These are phyloP conservation scores for Bombylius discolor DNA, from an alignment of 2,888 invertebrate genomes.

Conservation along the genomic window DNA sequence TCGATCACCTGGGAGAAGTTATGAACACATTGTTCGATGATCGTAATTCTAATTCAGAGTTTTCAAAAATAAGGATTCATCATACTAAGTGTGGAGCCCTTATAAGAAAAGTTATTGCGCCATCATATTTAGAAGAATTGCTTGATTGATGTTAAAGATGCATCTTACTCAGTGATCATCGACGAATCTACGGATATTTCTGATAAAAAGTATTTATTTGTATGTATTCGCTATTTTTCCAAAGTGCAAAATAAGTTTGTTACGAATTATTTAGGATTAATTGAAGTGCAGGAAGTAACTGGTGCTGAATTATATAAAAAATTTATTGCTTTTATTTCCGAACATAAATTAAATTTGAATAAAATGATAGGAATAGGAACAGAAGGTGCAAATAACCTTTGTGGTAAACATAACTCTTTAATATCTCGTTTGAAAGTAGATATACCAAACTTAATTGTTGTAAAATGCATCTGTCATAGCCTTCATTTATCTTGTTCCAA, in stretches of 20 bases:
- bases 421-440: not conserved
- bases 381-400: not conserved
- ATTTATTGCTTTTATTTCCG: not conserved
- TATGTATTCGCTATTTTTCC: not conserved
- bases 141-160: not conserved
- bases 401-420: constrained; percentile 3
- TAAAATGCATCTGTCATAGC: not conserved
- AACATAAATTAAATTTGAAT: not conserved
- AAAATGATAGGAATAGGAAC: not conserved
- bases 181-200: not conserved
- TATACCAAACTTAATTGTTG: not conserved
- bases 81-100: not conserved
- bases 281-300: not conserved
- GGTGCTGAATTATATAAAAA: not conserved
- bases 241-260: not conserved
- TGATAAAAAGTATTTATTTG: not conserved
- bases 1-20: no score
- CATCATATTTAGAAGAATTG: not conserved
- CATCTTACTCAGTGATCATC: not conserved
- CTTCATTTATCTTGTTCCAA: not conserved
- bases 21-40: no score
- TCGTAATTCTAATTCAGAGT: not conserved
- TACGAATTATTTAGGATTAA: not conserved
- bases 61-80: not conserved
- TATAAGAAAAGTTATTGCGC: not conserved